Conservation (phyloP, 2,888 invertebrate genomes). For the Escarpia spicata region DNA sequence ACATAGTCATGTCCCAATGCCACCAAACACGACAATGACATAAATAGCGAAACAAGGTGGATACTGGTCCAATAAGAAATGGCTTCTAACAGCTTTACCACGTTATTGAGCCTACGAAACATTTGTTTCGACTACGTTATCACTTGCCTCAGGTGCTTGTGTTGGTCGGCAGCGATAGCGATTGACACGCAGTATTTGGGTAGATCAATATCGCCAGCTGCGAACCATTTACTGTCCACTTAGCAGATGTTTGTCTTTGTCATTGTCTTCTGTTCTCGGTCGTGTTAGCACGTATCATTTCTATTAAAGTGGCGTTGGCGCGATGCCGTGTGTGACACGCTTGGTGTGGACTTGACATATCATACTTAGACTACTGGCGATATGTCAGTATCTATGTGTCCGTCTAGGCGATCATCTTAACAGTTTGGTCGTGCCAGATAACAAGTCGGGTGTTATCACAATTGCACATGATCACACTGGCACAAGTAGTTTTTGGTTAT, state of each 20-base stretch:
- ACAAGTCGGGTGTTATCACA: no score
- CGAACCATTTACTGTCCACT: neutral
- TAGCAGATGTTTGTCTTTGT: neutral
- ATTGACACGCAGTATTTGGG: neutral
- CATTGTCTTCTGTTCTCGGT: neutral
- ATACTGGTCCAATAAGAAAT: neutral
- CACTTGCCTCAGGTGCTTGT: neutral
- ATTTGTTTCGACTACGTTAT: neutral
- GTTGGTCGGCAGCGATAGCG: neutral
- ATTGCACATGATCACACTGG: no score
- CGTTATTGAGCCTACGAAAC: neutral
- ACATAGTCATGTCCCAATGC: no score
- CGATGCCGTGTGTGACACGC: neutral
- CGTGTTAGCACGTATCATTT: neutral
- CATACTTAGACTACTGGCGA: neutral
- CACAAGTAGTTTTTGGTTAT: no score
- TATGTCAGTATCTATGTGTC: neutral
- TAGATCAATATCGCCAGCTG: constrained; percentile 3
- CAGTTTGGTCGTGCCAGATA: neutral
- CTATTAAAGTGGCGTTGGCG: neutral
- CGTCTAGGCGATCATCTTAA: neutral
- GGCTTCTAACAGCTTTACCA: neutral
- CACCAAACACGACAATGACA: no score
- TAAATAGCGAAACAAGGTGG: neutral
- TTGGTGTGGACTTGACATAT: neutral